phyloP scores from a whole-genome alignment of 2,888 invertebrate species.

The Drosophila kanekoi region DNA sequence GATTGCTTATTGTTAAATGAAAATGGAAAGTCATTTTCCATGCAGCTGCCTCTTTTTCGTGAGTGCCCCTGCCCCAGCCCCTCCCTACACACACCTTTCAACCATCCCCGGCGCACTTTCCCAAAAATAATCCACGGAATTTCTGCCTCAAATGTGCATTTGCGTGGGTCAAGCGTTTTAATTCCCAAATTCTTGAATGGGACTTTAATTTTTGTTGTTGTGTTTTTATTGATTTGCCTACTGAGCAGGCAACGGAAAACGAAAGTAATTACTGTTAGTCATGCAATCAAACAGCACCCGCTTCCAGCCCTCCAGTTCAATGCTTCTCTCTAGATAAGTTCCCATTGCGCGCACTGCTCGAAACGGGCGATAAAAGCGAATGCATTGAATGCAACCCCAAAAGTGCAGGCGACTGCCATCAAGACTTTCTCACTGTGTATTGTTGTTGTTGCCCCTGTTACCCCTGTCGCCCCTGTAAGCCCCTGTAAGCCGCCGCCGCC shows the following conservation, averaged over 20 bases:
- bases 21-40: conserved; percentile 78
- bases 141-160: conserved; percentile 15
- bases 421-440: conserved; percentile 46
- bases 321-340: conserved; percentile 36
- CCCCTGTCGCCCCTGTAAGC: not conserved
- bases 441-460: not conserved
- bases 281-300: conserved; percentile 46
- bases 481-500: conserved; percentile 27
- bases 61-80: conserved; percentile 15
- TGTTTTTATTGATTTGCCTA: conserved; percentile 61
- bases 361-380: conserved; percentile 36
- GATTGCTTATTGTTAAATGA: conserved; percentile 80
- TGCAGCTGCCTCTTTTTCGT: conserved; percentile 59
- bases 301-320: not conserved
- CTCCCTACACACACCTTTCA: conserved; percentile 3
- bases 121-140: conserved; percentile 45
- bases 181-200: conserved; percentile 43
- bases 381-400: conserved; percentile 49
- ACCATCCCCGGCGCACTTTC: conserved; percentile 28
- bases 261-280: conserved; percentile 72
- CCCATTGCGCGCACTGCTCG: conserved; percentile 28
- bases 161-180: conserved; percentile 26
- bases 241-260: conserved; percentile 68
- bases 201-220: conserved; percentile 5
- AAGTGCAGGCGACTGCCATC: conserved; percentile 21